phyloP scores from a whole-genome alignment of 2,113 vertebrate species.

The Blennius ocellaris region DNA sequence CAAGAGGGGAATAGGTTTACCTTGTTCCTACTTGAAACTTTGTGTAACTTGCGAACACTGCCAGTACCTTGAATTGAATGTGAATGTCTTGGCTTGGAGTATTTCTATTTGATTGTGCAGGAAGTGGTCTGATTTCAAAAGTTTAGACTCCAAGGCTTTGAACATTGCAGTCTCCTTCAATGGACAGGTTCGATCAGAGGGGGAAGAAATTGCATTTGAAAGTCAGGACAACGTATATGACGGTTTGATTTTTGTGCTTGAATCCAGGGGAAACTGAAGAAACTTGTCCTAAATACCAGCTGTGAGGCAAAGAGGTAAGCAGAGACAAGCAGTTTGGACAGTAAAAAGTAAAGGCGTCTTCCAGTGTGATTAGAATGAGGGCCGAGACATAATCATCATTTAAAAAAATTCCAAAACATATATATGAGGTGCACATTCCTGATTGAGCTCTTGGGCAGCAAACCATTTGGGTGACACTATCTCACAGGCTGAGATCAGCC shows the following conservation, averaged over 20 bases:
- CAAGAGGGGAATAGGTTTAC: conserved; percentile 43
- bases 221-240: not conserved
- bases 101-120: not conserved
- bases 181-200: not conserved
- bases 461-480: not conserved
- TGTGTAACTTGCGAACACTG: not conserved
- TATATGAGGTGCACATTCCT: not conserved
- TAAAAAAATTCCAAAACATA: not conserved
- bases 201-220: not conserved
- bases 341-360: not conserved
- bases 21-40: conserved; percentile 30
- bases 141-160: conserved; percentile 2
- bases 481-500: not conserved
- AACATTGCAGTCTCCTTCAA: not conserved
- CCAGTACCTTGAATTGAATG: conserved; percentile 7
- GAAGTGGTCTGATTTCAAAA: conserved; percentile 18
- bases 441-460: not conserved
- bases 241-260: no score
- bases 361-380: not conserved
- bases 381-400: not conserved
- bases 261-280: no score
- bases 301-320: no score
- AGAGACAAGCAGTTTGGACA: not conserved
- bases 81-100: not conserved
- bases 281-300: no score